Conservation (phyloP, 2,797 vertebrate species). For the Eremophila alpestris region DNA sequence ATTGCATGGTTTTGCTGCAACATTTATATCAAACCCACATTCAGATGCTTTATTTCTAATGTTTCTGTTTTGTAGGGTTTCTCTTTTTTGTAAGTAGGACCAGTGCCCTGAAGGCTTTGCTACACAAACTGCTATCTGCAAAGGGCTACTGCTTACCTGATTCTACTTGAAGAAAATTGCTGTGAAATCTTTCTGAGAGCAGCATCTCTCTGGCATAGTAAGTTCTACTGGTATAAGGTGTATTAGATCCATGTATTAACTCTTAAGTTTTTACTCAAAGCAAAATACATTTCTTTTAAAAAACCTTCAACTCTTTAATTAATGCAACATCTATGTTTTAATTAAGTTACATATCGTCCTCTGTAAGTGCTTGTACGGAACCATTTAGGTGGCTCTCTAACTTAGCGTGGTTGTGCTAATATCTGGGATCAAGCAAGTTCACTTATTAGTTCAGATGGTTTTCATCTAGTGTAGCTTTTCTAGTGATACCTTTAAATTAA, state of each 20-base stretch:
- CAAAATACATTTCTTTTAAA: fast-evolving
- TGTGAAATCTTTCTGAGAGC: background rate
- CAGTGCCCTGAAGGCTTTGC: background rate
- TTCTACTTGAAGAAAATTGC: background rate
- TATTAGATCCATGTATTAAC: background rate
- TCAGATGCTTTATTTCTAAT: background rate
- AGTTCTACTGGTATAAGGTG: background rate
- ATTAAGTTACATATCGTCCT: background rate
- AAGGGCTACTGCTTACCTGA: background rate
- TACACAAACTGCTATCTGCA: background rate
- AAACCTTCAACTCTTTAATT: background rate
- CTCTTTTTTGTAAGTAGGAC: background rate
- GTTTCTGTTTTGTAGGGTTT: background rate
- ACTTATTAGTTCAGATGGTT: constrained; percentile 18
- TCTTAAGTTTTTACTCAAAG: background rate
- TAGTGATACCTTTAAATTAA: constrained; percentile 13
- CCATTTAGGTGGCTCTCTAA: background rate
- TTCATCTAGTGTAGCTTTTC: background rate
- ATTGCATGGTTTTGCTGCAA: background rate
- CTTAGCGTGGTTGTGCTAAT: background rate
- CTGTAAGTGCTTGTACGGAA: background rate
- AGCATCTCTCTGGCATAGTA: background rate
- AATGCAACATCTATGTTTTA: background rate
- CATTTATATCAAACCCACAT: background rate
- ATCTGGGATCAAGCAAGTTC: background rate